phyloP scores from a whole-genome alignment of 2,888 invertebrate species.

The Scaptomyza flava region DNA sequence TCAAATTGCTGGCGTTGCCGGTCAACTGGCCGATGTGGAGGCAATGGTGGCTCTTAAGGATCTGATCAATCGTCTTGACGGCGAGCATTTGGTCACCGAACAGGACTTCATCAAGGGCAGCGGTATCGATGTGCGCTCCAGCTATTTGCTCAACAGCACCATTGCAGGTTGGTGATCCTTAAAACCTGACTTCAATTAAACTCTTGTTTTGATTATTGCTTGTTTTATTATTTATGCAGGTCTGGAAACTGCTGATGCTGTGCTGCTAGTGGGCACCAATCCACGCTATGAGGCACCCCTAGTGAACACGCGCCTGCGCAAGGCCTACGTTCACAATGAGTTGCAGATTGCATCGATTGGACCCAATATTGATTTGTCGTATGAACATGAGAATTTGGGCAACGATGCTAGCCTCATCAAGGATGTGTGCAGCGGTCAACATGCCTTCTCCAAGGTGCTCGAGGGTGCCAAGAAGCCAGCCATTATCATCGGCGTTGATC shows the following conservation, averaged over 20 bases:
- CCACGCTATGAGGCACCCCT: conserved; percentile 98
- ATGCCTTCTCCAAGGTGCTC: conserved; percentile 89
- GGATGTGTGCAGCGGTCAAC: conserved; percentile 89
- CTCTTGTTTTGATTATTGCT: not conserved
- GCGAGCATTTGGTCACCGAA: conserved; percentile 95
- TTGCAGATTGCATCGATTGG: conserved; percentile 94
- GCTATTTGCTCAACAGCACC: conserved; percentile 95
- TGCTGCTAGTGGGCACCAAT: conserved; percentile 97
- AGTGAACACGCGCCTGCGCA: conserved; percentile 97
- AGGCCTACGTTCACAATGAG: conserved; percentile 97
- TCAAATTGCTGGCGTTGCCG: conserved; percentile 93
- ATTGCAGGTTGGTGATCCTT: conserved; percentile 89
- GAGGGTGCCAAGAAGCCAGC: conserved; percentile 94
- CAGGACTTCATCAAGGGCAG: conserved; percentile 89
- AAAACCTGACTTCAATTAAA: not conserved
- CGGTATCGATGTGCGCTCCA: conserved; percentile 95
- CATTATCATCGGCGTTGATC: conserved; percentile 95
- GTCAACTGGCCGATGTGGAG: conserved; percentile 96
- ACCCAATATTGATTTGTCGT: conserved; percentile 95
- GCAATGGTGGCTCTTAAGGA: conserved; percentile 96
- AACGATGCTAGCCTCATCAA: conserved; percentile 90
- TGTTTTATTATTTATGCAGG: conserved; percentile 83
- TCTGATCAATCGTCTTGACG: conserved; percentile 93
- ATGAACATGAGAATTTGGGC: conserved; percentile 96
- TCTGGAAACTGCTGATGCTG: conserved; percentile 96